Evolutionary conservation across 2,888 invertebrate species (phyloP).

Genomic region (Ornithoptera alexandrae): DNA sequence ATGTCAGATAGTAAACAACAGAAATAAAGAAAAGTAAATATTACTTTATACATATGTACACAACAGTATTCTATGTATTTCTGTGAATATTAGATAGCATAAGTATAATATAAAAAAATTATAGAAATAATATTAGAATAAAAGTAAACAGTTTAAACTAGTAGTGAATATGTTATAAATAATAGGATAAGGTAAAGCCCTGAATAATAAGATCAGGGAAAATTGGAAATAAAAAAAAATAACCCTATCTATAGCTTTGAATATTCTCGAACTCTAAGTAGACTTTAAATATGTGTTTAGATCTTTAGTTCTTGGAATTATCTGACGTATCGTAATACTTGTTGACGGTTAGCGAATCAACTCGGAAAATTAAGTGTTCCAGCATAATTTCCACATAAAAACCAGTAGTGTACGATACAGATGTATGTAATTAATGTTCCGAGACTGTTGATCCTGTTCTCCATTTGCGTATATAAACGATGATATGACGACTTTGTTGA

Average conservation of each 20-base stretch:
- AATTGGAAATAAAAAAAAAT: too few species aligned
- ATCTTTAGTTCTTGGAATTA: slow-evolving; percentile 32
- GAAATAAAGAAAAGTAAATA: too few species aligned
- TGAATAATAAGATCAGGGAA: too few species aligned
- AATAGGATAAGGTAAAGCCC: too few species aligned
- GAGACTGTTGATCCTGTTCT: slow-evolving; percentile 11
- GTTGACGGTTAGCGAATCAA: slow-evolving; percentile 21
- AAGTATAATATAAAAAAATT: too few species aligned
- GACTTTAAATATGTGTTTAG: slow-evolving; percentile 32
- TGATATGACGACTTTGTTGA: slow-evolving; percentile 22
- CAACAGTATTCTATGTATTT: too few species aligned
- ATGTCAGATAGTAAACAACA: too few species aligned
- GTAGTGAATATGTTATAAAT: too few species aligned
- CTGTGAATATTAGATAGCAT: too few species aligned
- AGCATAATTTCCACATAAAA: slow-evolving; percentile 27
- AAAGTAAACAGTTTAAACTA: too few species aligned
- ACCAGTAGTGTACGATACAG: slow-evolving; percentile 17
- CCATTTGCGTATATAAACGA: slow-evolving; percentile 17
- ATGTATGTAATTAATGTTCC: slow-evolving; percentile 20
- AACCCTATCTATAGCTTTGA: slow-evolving; percentile 10
- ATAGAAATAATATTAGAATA: too few species aligned
- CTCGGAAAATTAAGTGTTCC: slow-evolving; percentile 23
- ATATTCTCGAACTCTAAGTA: slow-evolving; percentile 20
- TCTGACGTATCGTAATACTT: slow-evolving; percentile 22
- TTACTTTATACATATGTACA: too few species aligned